Evolutionary conservation across 2,888 invertebrate species (phyloP).

Genomic region (Brachyptera putata): DNA sequence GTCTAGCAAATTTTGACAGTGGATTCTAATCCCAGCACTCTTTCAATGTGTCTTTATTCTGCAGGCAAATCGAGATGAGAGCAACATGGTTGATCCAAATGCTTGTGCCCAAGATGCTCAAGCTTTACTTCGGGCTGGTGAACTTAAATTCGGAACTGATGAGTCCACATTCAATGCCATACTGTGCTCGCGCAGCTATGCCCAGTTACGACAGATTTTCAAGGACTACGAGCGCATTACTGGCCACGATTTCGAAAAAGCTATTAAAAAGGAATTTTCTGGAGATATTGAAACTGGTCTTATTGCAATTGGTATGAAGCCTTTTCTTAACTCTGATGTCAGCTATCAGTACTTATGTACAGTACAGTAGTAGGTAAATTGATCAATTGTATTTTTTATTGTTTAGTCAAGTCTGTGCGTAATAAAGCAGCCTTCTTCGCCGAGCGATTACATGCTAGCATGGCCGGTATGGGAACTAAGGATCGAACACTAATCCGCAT

Average conservation of each 20-base stretch:
- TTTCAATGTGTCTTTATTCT: too few relatives aligned
- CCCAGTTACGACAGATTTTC: conserved; percentile 58
- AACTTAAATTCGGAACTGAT: conserved; percentile 69
- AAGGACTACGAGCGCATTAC: conserved; percentile 70
- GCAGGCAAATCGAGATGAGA: conserved; percentile 75
- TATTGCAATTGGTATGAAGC: conserved; percentile 60
- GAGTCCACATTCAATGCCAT: conserved; percentile 82
- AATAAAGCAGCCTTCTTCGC: conserved; percentile 83
- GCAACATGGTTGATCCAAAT: conserved; percentile 63
- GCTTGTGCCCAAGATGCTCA: conserved; percentile 78
- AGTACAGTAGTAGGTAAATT: too few relatives aligned
- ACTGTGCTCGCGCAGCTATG: conserved; percentile 71
- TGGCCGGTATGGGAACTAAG: conserved; percentile 88
- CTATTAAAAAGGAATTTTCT: conserved; percentile 78
- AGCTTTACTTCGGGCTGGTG: conserved; percentile 67
- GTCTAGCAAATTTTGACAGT: too few relatives aligned
- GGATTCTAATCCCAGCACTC: too few relatives aligned
- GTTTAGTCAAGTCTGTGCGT: conserved; percentile 69
- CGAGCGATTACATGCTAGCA: conserved; percentile 76
- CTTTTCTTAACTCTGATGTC: too few relatives aligned
- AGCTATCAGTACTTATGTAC: too few relatives aligned
- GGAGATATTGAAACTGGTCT: conserved; percentile 77
- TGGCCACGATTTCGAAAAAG: conserved; percentile 73
- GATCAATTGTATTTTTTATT: too few relatives aligned
- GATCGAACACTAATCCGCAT: conserved; percentile 81